Conservation (phyloP, 2,113 vertebrate genomes). For the Alligator mississippiensis region DNA sequence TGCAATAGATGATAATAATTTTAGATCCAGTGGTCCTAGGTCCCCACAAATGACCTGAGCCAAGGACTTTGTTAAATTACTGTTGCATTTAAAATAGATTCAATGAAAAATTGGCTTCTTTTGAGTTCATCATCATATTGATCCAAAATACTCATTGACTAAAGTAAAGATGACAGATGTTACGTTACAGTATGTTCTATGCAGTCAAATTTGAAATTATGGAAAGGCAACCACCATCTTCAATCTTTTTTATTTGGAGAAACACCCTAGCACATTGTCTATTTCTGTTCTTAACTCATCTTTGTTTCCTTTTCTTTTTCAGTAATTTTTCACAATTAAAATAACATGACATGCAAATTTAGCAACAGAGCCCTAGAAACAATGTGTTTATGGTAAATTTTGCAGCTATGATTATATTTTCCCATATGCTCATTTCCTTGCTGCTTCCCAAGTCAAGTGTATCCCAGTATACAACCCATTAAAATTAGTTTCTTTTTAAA, state of each 20-base stretch:
- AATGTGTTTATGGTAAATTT: slow-evolving; percentile 10
- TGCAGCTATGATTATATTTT: not conserved
- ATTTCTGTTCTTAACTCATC: not conserved
- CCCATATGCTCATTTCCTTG: not conserved
- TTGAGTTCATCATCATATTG: not conserved
- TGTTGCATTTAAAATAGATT: not conserved
- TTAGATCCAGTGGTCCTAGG: not conserved
- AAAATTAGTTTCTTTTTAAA: not conserved
- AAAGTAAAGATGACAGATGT: slow-evolving; percentile 1
- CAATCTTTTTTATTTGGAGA: slow-evolving; percentile 28
- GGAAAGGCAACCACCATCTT: slow-evolving; percentile 7
- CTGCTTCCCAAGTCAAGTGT: not conserved
- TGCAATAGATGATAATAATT: not conserved
- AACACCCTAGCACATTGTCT: slow-evolving; percentile 15
- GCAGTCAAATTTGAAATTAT: slow-evolving; percentile 8
- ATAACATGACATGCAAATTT: slow-evolving; percentile 9
- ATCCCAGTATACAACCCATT: not conserved
- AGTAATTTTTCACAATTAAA: slow-evolving; percentile 33
- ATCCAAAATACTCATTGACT: not conserved
- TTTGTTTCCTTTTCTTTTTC: slow-evolving; percentile 32
- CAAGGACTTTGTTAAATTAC: not conserved
- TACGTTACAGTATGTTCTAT: slow-evolving; percentile 16
- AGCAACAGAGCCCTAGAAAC: not conserved
- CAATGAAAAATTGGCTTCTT: not conserved
- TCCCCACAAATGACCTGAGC: not conserved